Percentiles rank a stretch among this genome's conserved stretches.
These are phyloP conservation scores for Limnephilus auricula DNA, from an alignment of 2,888 invertebrate species.

Conservation along the genomic window DNA sequence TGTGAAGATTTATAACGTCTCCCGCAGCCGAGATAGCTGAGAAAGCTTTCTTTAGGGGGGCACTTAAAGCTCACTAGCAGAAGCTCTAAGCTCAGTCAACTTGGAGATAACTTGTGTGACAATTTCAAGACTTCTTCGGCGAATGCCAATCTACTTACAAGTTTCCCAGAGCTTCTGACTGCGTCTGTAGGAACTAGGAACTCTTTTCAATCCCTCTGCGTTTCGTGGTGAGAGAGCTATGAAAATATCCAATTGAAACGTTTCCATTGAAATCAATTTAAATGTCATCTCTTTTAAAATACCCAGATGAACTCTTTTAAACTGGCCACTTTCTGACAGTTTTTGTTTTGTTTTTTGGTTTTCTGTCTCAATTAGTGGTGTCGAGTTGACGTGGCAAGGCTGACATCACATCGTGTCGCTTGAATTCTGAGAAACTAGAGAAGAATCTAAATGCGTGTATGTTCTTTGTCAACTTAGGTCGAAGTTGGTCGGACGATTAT, in stretches of 20 bases:
- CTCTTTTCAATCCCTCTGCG: slow-evolving; percentile 51
- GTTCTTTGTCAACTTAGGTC: not conserved
- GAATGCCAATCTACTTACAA: slow-evolving; percentile 62
- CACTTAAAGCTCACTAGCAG: slow-evolving; percentile 65
- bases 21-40: slow-evolving; percentile 62
- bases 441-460: not conserved
- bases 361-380: not conserved
- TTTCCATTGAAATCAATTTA: not conserved
- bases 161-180: slow-evolving; percentile 28
- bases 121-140: slow-evolving; percentile 65
- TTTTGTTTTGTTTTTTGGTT: not conserved
- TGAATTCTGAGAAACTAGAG: not conserved
- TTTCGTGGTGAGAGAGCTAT: slow-evolving; percentile 50
- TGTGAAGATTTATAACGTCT: slow-evolving; percentile 62
- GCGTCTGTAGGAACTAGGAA: slow-evolving; percentile 16
- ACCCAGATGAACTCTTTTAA: not conserved
- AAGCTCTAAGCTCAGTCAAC: slow-evolving; percentile 65
- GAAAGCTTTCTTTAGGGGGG: slow-evolving; percentile 64
- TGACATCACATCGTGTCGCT: not conserved
- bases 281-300: not conserved
- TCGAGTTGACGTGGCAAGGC: not conserved
- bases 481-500: not conserved
- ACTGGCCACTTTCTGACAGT: not conserved
- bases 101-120: slow-evolving; percentile 66
- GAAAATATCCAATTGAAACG: not conserved